Evolutionary conservation across 2,888 invertebrate species (phyloP).

Genomic region (Octodonta nipae): DNA sequence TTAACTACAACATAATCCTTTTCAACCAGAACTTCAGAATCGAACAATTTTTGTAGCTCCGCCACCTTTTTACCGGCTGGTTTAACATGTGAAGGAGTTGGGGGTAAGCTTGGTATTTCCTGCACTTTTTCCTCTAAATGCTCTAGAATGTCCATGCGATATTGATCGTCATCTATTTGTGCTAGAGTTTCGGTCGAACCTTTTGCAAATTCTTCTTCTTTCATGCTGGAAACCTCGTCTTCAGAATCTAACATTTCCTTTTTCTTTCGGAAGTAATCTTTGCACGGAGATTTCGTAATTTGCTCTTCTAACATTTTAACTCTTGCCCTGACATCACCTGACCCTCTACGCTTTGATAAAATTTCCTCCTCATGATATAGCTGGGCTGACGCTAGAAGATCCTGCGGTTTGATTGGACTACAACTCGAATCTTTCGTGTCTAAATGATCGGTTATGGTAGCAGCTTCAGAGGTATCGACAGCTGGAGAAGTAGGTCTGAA

Average conservation of each 20-base stretch:
- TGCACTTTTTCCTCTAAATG: constrained; percentile 11
- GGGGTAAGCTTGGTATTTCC: constrained; percentile 15
- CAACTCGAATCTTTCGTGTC: constrained; percentile 41
- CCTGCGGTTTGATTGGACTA: constrained; percentile 38
- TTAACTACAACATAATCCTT: too few species aligned
- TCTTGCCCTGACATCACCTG: constrained; percentile 44
- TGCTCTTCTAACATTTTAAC: constrained; percentile 43
- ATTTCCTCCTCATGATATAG: constrained; percentile 31
- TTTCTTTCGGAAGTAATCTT: constrained; percentile 28
- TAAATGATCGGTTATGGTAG: constrained; percentile 39
- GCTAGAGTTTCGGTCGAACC: constrained; percentile 34
- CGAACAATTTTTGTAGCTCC: constrained; percentile 37
- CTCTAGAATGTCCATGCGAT: constrained; percentile 21
- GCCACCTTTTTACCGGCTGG: constrained; percentile 37
- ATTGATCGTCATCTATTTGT: constrained; percentile 31
- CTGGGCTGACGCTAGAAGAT: constrained; percentile 20
- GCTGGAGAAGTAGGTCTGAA: constrained; percentile 34
- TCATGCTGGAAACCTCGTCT: constrained; percentile 35
- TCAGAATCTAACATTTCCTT: constrained; percentile 31
- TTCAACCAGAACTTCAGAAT: constrained; percentile 24
- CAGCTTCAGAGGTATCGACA: constrained; percentile 41
- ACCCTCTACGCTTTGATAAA: constrained; percentile 30
- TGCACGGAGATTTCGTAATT: constrained; percentile 28
- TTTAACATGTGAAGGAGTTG: constrained; percentile 27
- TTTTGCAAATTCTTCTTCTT: constrained; percentile 30